These are phyloP conservation scores for Ericerus pela DNA, from an alignment of 1,140 invertebrate species.

Conservation along the genomic window DNA sequence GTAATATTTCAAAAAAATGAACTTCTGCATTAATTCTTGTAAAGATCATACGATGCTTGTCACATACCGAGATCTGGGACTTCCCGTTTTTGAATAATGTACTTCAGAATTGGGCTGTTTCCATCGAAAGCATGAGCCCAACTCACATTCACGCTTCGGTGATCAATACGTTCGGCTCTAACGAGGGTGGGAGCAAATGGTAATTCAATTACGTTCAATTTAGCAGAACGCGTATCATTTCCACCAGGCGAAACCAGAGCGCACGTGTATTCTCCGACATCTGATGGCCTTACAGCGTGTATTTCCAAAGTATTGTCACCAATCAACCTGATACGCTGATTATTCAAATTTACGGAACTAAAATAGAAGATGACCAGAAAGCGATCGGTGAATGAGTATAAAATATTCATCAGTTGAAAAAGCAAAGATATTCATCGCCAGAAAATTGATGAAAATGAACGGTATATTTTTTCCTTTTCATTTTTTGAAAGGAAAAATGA, in stretches of 20 bases:
- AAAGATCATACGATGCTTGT: no score
- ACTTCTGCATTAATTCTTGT: no score
- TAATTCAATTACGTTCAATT: conserved; percentile 78
- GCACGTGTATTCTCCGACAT: conserved; percentile 69
- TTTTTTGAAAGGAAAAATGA: no score
- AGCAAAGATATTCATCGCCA: no score
- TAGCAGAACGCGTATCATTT: conserved; percentile 73
- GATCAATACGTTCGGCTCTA: conserved; percentile 47
- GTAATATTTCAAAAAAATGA: no score
- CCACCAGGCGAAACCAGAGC: conserved; percentile 73
- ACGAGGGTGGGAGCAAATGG: conserved; percentile 83
- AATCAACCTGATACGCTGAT: conserved; percentile 51
- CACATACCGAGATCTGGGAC: conserved; percentile 63
- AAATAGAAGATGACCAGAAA: no score
- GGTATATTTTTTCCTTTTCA: no score
- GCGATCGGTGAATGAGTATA: no score
- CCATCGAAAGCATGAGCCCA: conserved; percentile 95
- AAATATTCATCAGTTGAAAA: no score
- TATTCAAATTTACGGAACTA: conserved; percentile 26
- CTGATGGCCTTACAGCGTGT: conserved; percentile 58
- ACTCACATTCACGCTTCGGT: conserved; percentile 65
- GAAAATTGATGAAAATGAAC: no score
- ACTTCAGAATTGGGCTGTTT: conserved; percentile 86
- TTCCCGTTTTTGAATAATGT: conserved; percentile 78
- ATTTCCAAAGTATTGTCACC: conserved; percentile 65